Evolutionary conservation across 2,888 invertebrate genomes (phyloP), one percentile per base, ranked within the genome.

Genomic region (Dichetophora obliterata): DNA sequence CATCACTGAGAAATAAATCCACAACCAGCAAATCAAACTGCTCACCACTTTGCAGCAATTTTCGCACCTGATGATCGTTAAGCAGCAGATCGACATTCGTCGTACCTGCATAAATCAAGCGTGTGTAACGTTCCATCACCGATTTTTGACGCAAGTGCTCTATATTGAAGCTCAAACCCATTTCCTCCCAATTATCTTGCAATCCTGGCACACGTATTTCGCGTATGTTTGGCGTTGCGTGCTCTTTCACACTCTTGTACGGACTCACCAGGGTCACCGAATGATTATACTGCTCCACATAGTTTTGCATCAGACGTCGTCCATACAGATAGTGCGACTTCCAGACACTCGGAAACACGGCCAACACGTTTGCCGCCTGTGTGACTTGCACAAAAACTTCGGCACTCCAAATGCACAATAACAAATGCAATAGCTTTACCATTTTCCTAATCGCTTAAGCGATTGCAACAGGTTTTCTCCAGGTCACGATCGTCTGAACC

Each of bases 1-100:
- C 91, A 80, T 92, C 91, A 81, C 90, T 90, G 27, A 90, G 82
- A 81, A 91, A 91, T 59, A 90, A 85, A 80, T 91, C 91, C 2
- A 90, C 87, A 8, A 89, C 82, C 2, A 89, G 80, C 68, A 89
- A 81, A 83, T 89, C 89, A 68, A 88, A 89, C 6, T 81, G 82
- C 24, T 85, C 83, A 9, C 85, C 83, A 19, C 86, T 86, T 5
- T 82, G 82, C 3, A 89, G 63, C 1, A 89, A 61, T 16, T 85
- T 82, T 0, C 83, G 82, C 16, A 89, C 83, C 54, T 85, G 81
- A 0, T 80, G 80, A 82, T 87, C 85, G n/a, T 84, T 82, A 8
- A 89, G 78, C 70, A 89, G 63, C 8, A 86, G 79, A 75, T 89
- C 88, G 24, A 86, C 86, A 79, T 86, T 87, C 19, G 88, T 86